Evolutionary conservation across 2,113 vertebrate genomes (phyloP), one percentile per base, ranked within the genome.

Genomic region (Xiphias gladius): DNA sequence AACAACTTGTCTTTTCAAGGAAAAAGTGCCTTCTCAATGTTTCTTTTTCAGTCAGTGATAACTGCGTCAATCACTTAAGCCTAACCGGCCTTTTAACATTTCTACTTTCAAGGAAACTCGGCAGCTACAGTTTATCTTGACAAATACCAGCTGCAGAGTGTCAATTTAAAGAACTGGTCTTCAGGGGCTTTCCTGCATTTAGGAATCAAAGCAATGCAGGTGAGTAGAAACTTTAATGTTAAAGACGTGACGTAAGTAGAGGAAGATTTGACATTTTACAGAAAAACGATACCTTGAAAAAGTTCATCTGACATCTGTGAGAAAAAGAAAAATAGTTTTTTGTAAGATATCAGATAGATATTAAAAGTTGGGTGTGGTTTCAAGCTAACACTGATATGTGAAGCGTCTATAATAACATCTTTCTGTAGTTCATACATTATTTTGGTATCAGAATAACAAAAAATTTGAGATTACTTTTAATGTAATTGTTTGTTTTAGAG

Each of bases 61-160:
- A 89, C 79, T 90, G 85, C 63, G 83, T 78, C 79, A 84, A 69
- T 89, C 43, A 68, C 59, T 85, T 80, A 85, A 91, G 73, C 82
- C 41, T 63, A 79, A 89, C 79, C 64, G 78, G 37, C 79, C 84
- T 90, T 92, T 91, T 73, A 89, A 80, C n/a, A 58, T 90, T 92
- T 85, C 52, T 79, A 63, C 87, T 87, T 89, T 89, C 75, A 88
- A 82, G 83, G 87, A 87, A 86, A 86, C 78, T 86, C 68, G 1
- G 78, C 79, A 79, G 82, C 80, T 80, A 37, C 24, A 70, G 66
- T 92, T 89, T 68, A 85, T 91, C 89, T 89, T 93, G 91, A 95
- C 91, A 92, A 93, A 91, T 90, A 84, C 85, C 93, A 94, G 92
- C 93, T 95, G 93, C 73, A 58, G 48, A 80, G 46, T 71, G 79